These are phyloP conservation scores for Pocillopora verrucosa DNA, from an alignment of 64 coral and sea anemone species.

Conservation along the genomic window DNA sequence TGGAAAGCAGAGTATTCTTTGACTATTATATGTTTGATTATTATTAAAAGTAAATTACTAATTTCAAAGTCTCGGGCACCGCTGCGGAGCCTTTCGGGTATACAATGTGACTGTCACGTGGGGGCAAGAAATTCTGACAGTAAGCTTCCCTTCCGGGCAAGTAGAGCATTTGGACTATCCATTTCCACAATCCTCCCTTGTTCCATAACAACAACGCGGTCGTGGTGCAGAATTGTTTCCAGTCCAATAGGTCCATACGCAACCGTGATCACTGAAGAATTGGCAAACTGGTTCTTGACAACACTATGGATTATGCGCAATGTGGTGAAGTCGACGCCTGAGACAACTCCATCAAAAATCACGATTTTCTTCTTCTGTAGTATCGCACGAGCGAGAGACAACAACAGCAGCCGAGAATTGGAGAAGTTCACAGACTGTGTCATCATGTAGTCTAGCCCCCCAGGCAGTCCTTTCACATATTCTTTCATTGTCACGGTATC, in stretches of 20 bases:
- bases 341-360: slow-evolving; percentile 11
- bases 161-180: background rate
- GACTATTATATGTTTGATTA: too few species aligned
- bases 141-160: background rate
- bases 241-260: slow-evolving; percentile 9
- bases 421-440: background rate
- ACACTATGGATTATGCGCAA: slow-evolving; percentile 4
- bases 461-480: slow-evolving; percentile 11
- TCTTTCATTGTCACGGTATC: slow-evolving; percentile 17
- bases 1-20: background rate
- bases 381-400: background rate
- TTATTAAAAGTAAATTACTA: too few species aligned
- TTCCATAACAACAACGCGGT: slow-evolving; percentile 24
- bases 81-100: background rate
- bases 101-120: background rate
- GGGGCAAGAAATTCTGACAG: background rate
- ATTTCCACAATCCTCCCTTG: background rate
- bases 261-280: slow-evolving; percentile 9
- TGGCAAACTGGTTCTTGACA: background rate
- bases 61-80: background rate
- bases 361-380: background rate
- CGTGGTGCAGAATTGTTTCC: slow-evolving; percentile 1
- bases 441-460: background rate
- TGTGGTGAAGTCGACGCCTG: background rate
- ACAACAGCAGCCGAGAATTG: background rate